phyloP scores from a whole-genome alignment of 1,140 invertebrate genomes.

The Pissodes strobi region DNA sequence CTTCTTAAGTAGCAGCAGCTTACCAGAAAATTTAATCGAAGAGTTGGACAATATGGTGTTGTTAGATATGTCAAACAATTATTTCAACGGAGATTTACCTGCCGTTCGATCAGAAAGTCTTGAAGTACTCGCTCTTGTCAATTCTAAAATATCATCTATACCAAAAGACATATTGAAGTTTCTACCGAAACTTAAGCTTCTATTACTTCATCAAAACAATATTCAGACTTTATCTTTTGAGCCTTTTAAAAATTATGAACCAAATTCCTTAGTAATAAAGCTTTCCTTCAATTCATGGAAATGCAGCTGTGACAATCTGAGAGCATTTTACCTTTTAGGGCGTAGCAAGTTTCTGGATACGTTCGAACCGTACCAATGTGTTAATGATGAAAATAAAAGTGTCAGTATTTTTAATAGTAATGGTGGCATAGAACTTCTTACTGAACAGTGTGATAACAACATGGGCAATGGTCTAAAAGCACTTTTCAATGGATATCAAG shows the following conservation, averaged over 20 bases:
- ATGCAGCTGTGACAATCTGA: slow-evolving; percentile 45
- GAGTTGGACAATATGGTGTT: slow-evolving; percentile 38
- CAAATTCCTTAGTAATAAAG: slow-evolving; percentile 30
- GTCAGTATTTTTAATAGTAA: slow-evolving; percentile 34
- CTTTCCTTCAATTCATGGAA: slow-evolving; percentile 45
- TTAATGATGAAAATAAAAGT: slow-evolving; percentile 12
- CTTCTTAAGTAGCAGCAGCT: slow-evolving; percentile 31
- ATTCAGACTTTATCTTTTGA: slow-evolving; percentile 41
- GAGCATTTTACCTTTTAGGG: slow-evolving; percentile 40
- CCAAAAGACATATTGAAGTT: slow-evolving; percentile 28
- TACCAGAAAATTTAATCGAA: slow-evolving; percentile 39
- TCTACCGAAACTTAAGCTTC: slow-evolving; percentile 43
- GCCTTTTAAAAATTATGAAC: slow-evolving; percentile 32
- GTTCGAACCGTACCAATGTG: slow-evolving; percentile 40
- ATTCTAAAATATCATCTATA: slow-evolving; percentile 41
- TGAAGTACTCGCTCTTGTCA: slow-evolving; percentile 39
- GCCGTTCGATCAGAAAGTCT: slow-evolving; percentile 41
- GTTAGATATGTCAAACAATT: slow-evolving; percentile 46
- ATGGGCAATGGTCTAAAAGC: background rate
- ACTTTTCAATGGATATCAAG: background rate
- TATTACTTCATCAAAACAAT: slow-evolving; percentile 48
- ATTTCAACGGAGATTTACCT: slow-evolving; percentile 43
- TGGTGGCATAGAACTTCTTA: background rate
- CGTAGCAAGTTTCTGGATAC: slow-evolving; percentile 37
- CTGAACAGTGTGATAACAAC: background rate